Evolutionary conservation across 1,140 invertebrate species (phyloP).

Genomic region (Aporrectodea caliginosa): DNA sequence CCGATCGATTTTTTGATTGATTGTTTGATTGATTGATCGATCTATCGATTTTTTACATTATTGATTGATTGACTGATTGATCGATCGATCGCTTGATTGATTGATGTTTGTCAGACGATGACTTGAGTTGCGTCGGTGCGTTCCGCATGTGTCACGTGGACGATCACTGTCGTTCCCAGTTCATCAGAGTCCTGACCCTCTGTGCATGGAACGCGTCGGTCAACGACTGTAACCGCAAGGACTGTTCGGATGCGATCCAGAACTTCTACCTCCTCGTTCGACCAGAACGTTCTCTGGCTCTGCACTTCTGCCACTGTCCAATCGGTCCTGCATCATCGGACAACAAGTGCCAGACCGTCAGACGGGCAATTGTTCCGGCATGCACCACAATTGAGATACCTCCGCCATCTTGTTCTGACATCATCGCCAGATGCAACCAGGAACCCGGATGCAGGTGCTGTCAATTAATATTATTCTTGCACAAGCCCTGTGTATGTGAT

Average conservation of each 20-base stretch:
- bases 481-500: no score
- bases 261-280: neutral
- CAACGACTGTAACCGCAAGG: neutral
- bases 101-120: neutral
- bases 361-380: conserved; percentile 13
- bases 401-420: conserved; percentile 27
- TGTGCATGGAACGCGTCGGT: neutral
- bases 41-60: no score
- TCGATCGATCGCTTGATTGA: no score
- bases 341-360: conserved; percentile 18
- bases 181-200: neutral
- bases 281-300: neutral
- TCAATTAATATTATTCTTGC: no score
- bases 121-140: neutral
- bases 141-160: neutral
- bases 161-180: neutral
- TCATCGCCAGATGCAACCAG: conserved; percentile 8
- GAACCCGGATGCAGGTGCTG: conserved; percentile 28
- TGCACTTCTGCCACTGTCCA: neutral
- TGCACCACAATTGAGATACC: conserved; percentile 29
- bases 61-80: no score
- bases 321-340: neutral
- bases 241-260: neutral
- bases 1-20: no score
- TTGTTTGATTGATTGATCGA: no score